Evolutionary conservation across 2,113 vertebrate genomes (phyloP).

Genomic region (Henicopernis longicauda): DNA sequence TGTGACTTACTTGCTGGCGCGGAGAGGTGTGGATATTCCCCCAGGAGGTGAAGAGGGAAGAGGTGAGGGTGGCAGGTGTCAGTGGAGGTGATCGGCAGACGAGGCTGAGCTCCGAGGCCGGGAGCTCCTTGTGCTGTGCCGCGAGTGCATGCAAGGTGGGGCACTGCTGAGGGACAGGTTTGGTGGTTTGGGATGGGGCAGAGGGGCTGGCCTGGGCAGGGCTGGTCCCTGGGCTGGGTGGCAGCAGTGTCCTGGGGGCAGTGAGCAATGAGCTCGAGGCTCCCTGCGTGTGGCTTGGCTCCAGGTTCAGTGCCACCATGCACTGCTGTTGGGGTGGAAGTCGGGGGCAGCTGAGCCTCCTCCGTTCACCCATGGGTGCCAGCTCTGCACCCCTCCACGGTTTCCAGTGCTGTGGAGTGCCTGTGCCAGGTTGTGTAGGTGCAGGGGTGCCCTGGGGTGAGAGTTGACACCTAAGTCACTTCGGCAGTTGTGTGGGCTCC

Average conservation of each 20-base stretch:
- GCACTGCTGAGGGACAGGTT: neutral
- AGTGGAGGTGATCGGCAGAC: neutral
- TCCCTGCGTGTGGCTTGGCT: neutral
- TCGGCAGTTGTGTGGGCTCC: neutral
- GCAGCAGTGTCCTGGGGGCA: neutral
- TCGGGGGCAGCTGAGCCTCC: neutral
- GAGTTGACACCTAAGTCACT: neutral
- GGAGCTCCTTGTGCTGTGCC: fast-evolving
- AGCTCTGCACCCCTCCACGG: neutral
- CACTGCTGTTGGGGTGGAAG: neutral
- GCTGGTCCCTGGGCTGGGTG: neutral
- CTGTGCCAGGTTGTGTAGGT: neutral
- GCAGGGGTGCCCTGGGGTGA: neutral
- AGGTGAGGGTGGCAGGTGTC: neutral
- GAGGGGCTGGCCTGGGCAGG: neutral
- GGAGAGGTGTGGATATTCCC: neutral
- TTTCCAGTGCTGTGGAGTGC: neutral
- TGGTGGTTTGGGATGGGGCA: neutral
- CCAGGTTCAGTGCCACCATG: fast-evolving
- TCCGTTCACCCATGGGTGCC: neutral
- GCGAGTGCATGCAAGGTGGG: neutral
- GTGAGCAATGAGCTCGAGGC: neutral
- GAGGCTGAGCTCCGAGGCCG: neutral
- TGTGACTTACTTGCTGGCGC: neutral
- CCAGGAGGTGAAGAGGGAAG: neutral